phyloP scores from a whole-genome alignment of 2,888 invertebrate species.

The Dorcus hopei region DNA sequence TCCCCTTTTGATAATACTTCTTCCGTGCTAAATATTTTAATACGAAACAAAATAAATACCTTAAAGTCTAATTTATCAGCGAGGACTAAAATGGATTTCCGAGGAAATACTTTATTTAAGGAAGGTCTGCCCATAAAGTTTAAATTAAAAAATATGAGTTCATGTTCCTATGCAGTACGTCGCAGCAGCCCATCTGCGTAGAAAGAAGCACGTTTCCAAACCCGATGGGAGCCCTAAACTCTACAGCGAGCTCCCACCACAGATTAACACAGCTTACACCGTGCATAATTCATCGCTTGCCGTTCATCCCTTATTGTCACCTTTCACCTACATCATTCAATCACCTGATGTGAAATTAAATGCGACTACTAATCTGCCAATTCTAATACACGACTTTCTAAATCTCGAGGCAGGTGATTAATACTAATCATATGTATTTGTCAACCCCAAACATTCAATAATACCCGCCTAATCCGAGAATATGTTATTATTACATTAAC shows the following conservation, averaged over 20 bases:
- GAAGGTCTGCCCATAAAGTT: too few species aligned
- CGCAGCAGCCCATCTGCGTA: background rate
- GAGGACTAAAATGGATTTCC: too few species aligned
- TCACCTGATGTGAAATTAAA: constrained; percentile 28
- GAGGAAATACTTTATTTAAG: too few species aligned
- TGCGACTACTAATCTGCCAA: constrained; percentile 2
- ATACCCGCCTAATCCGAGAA: too few species aligned
- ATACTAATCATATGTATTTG: constrained; percentile 6
- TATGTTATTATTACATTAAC: too few species aligned
- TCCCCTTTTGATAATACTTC: too few species aligned
- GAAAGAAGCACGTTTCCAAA: background rate
- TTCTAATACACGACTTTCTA: background rate
- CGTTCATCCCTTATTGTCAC: constrained; percentile 41
- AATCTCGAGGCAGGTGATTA: constrained; percentile 1
- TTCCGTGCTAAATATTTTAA: too few species aligned
- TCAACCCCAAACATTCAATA: background rate
- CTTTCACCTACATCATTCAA: constrained; percentile 40
- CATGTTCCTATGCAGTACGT: too few species aligned
- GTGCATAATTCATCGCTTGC: constrained; percentile 43
- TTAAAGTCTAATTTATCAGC: too few species aligned
- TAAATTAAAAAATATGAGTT: too few species aligned
- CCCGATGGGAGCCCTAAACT: constrained; percentile 37
- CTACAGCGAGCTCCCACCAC: constrained; percentile 34
- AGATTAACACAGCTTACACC: constrained; percentile 43
- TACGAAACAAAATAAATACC: too few species aligned